These are phyloP conservation scores for Eupristina koningsbergeri DNA, from an alignment of 1,140 invertebrate genomes.

Conservation along the genomic window DNA sequence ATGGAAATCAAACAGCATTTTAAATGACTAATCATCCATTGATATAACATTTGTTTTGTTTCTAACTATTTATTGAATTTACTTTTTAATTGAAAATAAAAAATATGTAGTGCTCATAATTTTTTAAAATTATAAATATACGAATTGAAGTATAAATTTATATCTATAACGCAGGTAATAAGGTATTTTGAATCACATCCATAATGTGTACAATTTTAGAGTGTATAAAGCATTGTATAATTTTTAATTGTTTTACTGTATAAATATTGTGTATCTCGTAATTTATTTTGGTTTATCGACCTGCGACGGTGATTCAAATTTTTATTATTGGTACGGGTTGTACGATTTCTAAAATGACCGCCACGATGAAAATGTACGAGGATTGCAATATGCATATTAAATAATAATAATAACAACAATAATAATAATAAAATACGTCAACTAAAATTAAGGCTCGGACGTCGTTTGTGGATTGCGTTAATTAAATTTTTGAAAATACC, in stretches of 20 bases:
- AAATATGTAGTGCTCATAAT: not conserved
- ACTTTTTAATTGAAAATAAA: not conserved
- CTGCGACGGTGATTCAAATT: not conserved
- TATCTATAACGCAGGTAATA: no score
- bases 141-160: not conserved
- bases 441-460: constrained; percentile 62
- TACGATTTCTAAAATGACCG: not conserved
- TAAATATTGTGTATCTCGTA: not conserved
- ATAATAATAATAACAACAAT: no score
- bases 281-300: not conserved
- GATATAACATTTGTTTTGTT: not conserved
- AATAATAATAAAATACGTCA: constrained; percentile 53
- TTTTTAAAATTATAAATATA: not conserved
- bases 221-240: no score
- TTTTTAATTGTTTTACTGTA: not conserved
- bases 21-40: not conserved
- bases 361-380: not conserved
- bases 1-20: not conserved
- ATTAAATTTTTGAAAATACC: constrained; percentile 60
- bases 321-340: not conserved
- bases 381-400: not conserved
- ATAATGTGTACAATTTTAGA: no score
- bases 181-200: no score
- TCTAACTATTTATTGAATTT: not conserved
- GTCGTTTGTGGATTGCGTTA: constrained; percentile 56